phyloP scores from a whole-genome alignment of 2,113 vertebrate species.

The Peromyscus polionotus region DNA sequence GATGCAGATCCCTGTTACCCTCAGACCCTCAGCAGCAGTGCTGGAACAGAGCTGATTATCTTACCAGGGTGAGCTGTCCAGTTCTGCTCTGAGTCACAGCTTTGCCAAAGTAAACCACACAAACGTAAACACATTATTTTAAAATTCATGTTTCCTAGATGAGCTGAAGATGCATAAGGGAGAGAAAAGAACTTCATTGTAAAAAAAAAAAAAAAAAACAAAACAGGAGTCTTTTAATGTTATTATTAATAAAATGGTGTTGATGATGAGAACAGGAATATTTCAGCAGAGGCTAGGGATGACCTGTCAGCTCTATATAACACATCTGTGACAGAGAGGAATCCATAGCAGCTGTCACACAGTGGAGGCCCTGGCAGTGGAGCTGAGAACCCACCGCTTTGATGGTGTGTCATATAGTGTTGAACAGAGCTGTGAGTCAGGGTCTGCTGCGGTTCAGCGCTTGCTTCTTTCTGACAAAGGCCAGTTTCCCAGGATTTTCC shows the following conservation, averaged over 20 bases:
- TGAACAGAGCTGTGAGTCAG: rapidly evolving
- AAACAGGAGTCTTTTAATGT: neutral
- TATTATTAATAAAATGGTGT: neutral
- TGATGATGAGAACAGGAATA: neutral
- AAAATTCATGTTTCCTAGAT: neutral
- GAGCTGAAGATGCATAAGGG: neutral
- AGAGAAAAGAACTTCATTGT: neutral
- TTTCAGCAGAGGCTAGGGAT: neutral
- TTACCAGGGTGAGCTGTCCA: neutral
- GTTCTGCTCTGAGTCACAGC: neutral
- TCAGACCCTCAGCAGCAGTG: neutral
- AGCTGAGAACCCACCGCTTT: rapidly evolving
- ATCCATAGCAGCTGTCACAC: rapidly evolving
- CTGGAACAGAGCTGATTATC: neutral
- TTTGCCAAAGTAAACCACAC: conserved; percentile 23
- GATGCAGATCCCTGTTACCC: neutral
- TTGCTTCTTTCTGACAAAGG: neutral
- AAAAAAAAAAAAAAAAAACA: too few relatives aligned
- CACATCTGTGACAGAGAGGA: rapidly evolving
- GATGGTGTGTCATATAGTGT: rapidly evolving
- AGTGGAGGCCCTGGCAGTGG: neutral
- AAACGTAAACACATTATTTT: neutral
- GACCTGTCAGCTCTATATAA: rapidly evolving
- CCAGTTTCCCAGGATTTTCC: too few relatives aligned
- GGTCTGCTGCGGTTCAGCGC: rapidly evolving